Evolutionary conservation across 2,888 invertebrate genomes (phyloP).

Genomic region (Lasioglossum malachurum): DNA sequence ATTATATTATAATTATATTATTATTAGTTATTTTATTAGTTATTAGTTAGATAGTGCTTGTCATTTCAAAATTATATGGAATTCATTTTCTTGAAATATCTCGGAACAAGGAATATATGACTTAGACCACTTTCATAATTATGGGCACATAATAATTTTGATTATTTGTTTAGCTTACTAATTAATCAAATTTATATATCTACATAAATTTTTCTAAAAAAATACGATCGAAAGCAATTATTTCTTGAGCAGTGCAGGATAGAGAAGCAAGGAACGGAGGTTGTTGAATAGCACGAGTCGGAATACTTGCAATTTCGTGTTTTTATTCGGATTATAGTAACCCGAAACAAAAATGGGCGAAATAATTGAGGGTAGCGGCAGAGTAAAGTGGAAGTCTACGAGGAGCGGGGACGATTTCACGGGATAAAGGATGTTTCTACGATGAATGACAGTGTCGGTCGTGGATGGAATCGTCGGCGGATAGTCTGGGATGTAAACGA

Average conservation of each 20-base stretch:
- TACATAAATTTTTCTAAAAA: not conserved
- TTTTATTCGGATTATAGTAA: not conserved
- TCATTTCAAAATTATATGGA: no score
- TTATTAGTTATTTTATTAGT: no score
- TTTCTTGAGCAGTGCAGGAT: not conserved
- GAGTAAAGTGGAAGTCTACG: constrained; percentile 6
- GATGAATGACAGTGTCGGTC: constrained; percentile 13
- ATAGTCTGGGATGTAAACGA: constrained; percentile 11
- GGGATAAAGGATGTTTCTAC: constrained; percentile 2
- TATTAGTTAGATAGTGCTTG: no score
- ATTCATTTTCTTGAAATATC: no score
- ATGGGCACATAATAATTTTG: no score
- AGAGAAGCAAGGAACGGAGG: not conserved
- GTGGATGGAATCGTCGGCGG: constrained; percentile 9
- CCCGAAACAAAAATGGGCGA: constrained; percentile 3
- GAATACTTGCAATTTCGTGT: not conserved
- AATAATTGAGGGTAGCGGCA: constrained; percentile 1
- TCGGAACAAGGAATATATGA: no score
- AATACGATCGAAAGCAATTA: not conserved
- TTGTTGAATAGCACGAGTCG: not conserved
- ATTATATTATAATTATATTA: no score
- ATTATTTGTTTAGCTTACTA: no score
- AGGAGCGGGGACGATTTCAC: constrained; percentile 11
- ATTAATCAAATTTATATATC: no score
- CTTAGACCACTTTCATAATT: no score